Evolutionary conservation across 2,888 invertebrate genomes (phyloP).

Genomic region (Plutella xylostella): DNA sequence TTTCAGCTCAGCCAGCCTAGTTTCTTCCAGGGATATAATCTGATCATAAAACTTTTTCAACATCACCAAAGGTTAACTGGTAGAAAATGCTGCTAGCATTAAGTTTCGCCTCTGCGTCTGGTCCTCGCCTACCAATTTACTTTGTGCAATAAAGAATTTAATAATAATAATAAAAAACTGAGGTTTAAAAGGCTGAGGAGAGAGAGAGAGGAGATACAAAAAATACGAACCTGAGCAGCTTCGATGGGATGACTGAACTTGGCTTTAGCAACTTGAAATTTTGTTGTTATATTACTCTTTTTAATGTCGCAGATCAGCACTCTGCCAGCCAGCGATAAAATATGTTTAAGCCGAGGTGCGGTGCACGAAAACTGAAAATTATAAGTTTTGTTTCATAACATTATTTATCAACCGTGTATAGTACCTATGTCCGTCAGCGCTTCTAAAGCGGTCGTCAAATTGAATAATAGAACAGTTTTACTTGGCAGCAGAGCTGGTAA

Average conservation of each 20-base stretch:
- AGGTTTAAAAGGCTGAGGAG: too few relatives aligned
- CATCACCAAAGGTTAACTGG: neutral
- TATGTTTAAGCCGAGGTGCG: slow-evolving; percentile 38
- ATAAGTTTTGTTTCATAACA: neutral
- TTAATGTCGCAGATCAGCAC: slow-evolving; percentile 34
- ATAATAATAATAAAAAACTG: neutral
- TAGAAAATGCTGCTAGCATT: neutral
- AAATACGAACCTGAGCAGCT: slow-evolving; percentile 44
- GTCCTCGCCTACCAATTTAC: neutral
- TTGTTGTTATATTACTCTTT: neutral
- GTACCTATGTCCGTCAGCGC: neutral
- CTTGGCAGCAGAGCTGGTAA: neutral
- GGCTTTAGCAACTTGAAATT: slow-evolving; percentile 34
- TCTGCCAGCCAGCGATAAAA: slow-evolving; percentile 42
- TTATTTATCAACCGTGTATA: too few relatives aligned
- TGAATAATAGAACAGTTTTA: neutral
- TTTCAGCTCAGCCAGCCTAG: too few relatives aligned
- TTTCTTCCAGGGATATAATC: neutral
- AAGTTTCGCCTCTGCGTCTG: too few relatives aligned
- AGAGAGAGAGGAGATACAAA: too few relatives aligned
- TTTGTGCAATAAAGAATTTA: neutral
- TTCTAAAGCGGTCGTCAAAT: neutral
- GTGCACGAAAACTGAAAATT: slow-evolving; percentile 41
- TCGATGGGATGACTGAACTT: slow-evolving; percentile 53
- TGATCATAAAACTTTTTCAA: neutral